Evolutionary conservation across 1,140 invertebrate species (phyloP), one percentile per base, ranked within the genome.

Genomic region (Anoplophora glabripennis): DNA sequence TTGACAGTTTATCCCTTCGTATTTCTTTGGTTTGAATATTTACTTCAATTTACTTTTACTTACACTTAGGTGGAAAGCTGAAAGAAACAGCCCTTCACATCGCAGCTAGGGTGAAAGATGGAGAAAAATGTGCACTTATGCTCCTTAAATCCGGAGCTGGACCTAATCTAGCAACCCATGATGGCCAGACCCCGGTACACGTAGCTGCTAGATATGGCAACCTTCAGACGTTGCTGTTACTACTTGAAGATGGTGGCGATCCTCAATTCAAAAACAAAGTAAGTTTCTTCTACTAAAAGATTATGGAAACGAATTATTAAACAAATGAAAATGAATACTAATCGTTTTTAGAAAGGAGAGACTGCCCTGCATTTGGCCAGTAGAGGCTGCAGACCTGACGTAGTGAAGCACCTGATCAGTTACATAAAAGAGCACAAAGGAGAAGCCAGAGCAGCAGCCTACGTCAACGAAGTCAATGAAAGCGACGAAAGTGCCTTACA

Each of bases 81-180:
- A 83, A 88, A 15, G 94, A 98, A 77, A 98, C 96, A 0, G 93
- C 96, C 1, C 80, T 99, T 35, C 96, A 99, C 73, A 96, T 99
- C 60, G 94, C 95, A 10, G 90, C 96, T 1, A 81, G 94, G 55
- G 92, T 96, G 36, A 86, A 86, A 53, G 94, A 95, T 69, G 95
- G 95, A 45, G 94, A 98, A 71, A 89, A 93, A 75, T 99, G 96
- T 79, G 96, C 94, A 8, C 83, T 98, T 59, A 98, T 99, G 94
- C 77, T 99, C 58, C 77, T 99, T 3, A 99, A 99, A 78, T 96
- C 93, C 10, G 97, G 97, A 4, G 96, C 96, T 8, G 90, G 94
- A 61, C 91, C 96, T 0, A 99, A 99, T 79, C 83, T 93, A 52
- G 84, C 84, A 0, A 93, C 89, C 7, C 87, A 98, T 76, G 94